Evolutionary conservation across 2,888 invertebrate species (phyloP), one percentile per base, ranked within the genome.

Genomic region (Pollenia angustigena): DNA sequence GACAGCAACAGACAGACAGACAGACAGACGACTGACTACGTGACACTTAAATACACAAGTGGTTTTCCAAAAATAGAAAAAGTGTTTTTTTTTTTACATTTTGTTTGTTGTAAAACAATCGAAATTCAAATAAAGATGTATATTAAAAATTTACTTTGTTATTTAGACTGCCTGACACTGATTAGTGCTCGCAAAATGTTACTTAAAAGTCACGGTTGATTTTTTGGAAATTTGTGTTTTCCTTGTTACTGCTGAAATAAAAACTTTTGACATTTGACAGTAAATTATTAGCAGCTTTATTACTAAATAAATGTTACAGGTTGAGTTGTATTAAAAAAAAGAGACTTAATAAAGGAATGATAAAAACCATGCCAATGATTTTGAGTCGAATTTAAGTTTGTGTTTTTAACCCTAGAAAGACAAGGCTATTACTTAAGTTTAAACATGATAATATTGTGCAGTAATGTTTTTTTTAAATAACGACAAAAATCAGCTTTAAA

Each of bases 241-340:
- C 40, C 16, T 82, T 68, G 42, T 75, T 66, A 40, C 14, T 75
- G 58, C 42, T 11, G 18, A 54, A 71, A 40, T 62, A 44, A 62
- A 82, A 86, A 84, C 87, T 87, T 87, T 87, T 87, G 87, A 87
- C 87, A 87, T 84, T 87, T 87, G 81, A 81, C 72, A 68, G 81
- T 84, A 83, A 86, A 86, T 80, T 84, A 81, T 87, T 81, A 84
- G 81, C 66, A 84, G 76, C 62, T 81, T 66, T 83, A 76, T 80
- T 81, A 76, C 14, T 62, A 71, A 66, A 14, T 54, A 23, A 64
- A 64, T 23, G 32, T 32, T 1, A n/a, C 0, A 4, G 10, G 6
- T 12, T 48, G 23, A 8, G 60, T 48, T 48, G 10, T 4, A 18
- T n/a, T 2, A 23, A 23, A 23, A 50, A 50, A 62, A 16, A 32